These are phyloP conservation scores for Agrilus mali DNA, from an alignment of 2,888 invertebrate species.

Conservation along the genomic window DNA sequence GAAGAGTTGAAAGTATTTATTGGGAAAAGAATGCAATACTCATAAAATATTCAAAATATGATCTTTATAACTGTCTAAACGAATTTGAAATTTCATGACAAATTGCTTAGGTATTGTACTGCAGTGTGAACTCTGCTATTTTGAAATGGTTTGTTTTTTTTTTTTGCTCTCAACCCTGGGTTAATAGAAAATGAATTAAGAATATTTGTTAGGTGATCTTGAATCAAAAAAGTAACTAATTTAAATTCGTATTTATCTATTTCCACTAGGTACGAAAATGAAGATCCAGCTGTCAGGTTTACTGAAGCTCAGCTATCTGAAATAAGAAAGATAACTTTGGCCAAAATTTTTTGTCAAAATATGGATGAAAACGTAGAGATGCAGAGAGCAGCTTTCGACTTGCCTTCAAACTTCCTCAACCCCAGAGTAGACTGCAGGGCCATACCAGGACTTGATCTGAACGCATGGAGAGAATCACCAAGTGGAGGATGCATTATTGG, in stretches of 20 bases:
- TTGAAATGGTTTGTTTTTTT: no score
- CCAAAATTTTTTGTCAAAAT: constrained; percentile 82
- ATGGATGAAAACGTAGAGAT: constrained; percentile 74
- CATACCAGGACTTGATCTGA: constrained; percentile 67
- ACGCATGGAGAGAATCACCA: constrained; percentile 71
- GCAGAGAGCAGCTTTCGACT: constrained; percentile 80
- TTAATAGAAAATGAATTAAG: constrained; percentile 2
- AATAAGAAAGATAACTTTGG: constrained; percentile 71
- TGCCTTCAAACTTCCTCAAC: constrained; percentile 84
- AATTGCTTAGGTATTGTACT: no score
- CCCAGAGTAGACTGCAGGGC: constrained; percentile 76
- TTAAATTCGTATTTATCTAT: not conserved
- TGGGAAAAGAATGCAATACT: no score
- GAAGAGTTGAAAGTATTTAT: no score
- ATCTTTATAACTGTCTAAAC: no score
- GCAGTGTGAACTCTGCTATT: no score
- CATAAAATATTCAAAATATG: no score
- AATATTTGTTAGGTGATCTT: not conserved
- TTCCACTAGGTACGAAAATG: constrained; percentile 66
- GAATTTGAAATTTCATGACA: no score
- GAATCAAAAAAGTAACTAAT: no score
- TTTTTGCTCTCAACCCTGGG: no score
- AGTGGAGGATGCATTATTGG: constrained; percentile 70
- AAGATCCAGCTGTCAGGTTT: constrained; percentile 63
- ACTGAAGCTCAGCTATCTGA: constrained; percentile 79